Evolutionary conservation across 2,888 invertebrate genomes (phyloP).

Genomic region (Leptinotarsa juncta): DNA sequence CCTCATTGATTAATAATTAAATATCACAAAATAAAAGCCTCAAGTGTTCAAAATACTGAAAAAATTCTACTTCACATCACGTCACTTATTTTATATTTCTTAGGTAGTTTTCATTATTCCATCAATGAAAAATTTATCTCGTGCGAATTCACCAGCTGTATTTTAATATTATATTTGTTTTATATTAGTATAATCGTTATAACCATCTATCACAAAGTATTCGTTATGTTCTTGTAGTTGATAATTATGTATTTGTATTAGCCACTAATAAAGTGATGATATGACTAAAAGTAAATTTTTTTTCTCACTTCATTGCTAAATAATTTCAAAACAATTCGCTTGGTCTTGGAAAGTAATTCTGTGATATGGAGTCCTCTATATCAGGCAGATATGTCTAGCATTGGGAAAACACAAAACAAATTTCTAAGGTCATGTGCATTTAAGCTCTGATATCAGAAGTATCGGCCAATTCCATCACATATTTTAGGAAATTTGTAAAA

Average conservation of each 20-base stretch:
- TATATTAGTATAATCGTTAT: constrained; percentile 9
- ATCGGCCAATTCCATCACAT: too few relatives aligned
- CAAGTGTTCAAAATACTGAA: background rate
- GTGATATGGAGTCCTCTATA: too few relatives aligned
- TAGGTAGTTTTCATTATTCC: background rate
- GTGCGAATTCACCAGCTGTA: background rate
- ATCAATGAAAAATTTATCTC: background rate
- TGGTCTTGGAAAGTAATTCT: too few relatives aligned
- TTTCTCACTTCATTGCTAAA: background rate
- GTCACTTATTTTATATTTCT: background rate
- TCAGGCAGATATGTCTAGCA: too few relatives aligned
- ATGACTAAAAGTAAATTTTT: background rate
- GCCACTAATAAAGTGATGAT: constrained; percentile 12
- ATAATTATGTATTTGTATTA: constrained; percentile 10
- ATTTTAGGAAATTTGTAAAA: too few relatives aligned
- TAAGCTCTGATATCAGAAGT: too few relatives aligned
- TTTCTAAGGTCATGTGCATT: too few relatives aligned
- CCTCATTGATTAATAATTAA: background rate
- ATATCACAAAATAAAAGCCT: background rate
- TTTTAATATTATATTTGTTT: background rate
- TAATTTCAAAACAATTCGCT: too few relatives aligned
- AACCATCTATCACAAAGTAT: constrained; percentile 9
- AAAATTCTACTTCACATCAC: background rate
- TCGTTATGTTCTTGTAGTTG: constrained; percentile 11
- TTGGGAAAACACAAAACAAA: too few relatives aligned